Evolutionary conservation across 2,888 invertebrate species (phyloP), one percentile per base, ranked within the genome.

Genomic region (Epicampocera succincta): DNA sequence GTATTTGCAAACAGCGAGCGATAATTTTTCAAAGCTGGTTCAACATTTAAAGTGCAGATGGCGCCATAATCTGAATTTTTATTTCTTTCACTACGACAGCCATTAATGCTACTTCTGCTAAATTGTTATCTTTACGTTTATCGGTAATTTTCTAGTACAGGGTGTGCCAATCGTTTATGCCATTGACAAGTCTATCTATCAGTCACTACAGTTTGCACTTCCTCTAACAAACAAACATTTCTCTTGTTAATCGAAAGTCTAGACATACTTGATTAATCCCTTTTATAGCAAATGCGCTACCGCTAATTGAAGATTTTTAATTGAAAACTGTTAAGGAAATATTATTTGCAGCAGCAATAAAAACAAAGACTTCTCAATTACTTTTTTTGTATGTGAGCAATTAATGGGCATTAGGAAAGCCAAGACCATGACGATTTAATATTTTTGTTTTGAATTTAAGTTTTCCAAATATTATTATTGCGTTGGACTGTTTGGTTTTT

Each of bases 251-350:
- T 44, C 61, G 4, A 42, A 52, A 61, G 61, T 72, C 61, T 72
- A 72, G 72, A 72, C 61, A 72, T 61, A 42, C 61, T 61, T 72
- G 42, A 72, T 61, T 61, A 33, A 72, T 50, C 60, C 40, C 29
- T 44, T 19, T 29, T 42, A 13, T 5, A n/a, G 9, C 38, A 61
- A 4, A 29, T 21, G 33, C 33, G 33, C 3, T 33, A 69, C 25
- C 11, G 58, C n/a, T 40, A 72, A 52, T 61, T 50, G 29, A 73
- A 54, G 44, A 21, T 46, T 54, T 63, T 3, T 0, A 63, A 63
- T 9, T 21, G 15, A 54, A 33, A 33, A 33, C 33, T 5, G 9
- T 33, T 63, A 38, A 52, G 61, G 52, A 72, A 72, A 33, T 52
- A 21, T 33, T 33, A 33, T 60, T 52, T 44, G 61, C 52, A 52